Conservation (phyloP, 2,888 invertebrate species). For the Barypeithes pellucidus region DNA sequence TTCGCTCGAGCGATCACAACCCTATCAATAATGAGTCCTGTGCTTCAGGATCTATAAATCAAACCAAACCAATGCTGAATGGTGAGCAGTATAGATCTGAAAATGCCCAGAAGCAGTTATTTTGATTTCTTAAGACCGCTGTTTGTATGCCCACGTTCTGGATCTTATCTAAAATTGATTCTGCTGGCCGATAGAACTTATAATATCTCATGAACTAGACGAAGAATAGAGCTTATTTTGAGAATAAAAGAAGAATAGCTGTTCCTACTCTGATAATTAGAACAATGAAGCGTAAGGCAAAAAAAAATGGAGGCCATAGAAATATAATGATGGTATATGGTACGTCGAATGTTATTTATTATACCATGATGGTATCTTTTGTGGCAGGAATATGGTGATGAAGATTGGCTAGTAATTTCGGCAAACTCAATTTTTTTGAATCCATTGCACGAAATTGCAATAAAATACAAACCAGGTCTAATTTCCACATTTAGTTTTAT, state of each 20-base stretch:
- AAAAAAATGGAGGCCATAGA: constrained; percentile 35
- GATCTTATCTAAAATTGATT: constrained; percentile 54
- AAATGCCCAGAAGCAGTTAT: constrained; percentile 48
- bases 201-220: constrained; percentile 31
- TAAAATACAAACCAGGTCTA: too few species aligned
- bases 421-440: not conserved
- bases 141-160: constrained; percentile 44
- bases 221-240: constrained; percentile 42
- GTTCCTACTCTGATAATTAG: constrained; percentile 48
- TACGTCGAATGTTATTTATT: constrained; percentile 24
- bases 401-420: not conserved
- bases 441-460: too few species aligned
- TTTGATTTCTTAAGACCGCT: constrained; percentile 39
- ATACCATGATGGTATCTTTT: constrained; percentile 13
- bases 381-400: constrained; percentile 3
- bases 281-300: constrained; percentile 36
- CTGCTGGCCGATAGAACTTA: constrained; percentile 41
- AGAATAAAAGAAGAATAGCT: constrained; percentile 40
- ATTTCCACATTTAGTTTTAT: too few species aligned
- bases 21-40: too few species aligned
- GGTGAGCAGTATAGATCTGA: constrained; percentile 28
- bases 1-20: too few species aligned
- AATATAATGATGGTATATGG: constrained; percentile 36
- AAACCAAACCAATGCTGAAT: not conserved
- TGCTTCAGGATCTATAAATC: not conserved